Percentiles rank a stretch among this genome's conserved stretches.
phyloP scores from a whole-genome alignment of 2,797 vertebrate species.

The Scomberomorus guttatus region DNA sequence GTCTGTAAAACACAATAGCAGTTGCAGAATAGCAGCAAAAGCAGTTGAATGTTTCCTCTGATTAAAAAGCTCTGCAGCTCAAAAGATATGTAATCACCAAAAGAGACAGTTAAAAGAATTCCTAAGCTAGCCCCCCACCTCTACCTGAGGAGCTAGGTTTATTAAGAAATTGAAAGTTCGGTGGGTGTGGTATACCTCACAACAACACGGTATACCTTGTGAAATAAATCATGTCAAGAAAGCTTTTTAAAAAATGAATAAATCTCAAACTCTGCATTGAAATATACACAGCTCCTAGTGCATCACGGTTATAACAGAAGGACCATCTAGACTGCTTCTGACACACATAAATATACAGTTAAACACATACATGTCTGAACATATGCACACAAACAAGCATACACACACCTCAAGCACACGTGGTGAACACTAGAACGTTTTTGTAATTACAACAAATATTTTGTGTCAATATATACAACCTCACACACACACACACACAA shows the following conservation, averaged over 20 bases:
- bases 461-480: conserved; percentile 16
- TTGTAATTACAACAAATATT: not conserved
- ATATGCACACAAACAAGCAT: not conserved
- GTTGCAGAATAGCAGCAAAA: no score
- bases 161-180: no score
- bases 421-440: not conserved
- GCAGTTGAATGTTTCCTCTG: no score
- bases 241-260: not conserved
- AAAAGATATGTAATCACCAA: no score
- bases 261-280: not conserved
- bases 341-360: not conserved
- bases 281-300: not conserved
- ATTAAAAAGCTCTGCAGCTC: no score
- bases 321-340: not conserved
- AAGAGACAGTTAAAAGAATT: no score
- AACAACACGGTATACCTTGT: conserved; percentile 4
- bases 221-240: conserved; percentile 13
- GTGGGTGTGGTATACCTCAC: conserved; percentile 6
- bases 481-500: conserved; percentile 14
- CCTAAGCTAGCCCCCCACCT: no score
- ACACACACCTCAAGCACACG: not conserved
- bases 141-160: no score
- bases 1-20: no score
- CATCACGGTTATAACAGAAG: not conserved
- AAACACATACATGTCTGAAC: not conserved